phyloP scores from a whole-genome alignment of 1,140 invertebrate species.

The Drosophila virilis region DNA sequence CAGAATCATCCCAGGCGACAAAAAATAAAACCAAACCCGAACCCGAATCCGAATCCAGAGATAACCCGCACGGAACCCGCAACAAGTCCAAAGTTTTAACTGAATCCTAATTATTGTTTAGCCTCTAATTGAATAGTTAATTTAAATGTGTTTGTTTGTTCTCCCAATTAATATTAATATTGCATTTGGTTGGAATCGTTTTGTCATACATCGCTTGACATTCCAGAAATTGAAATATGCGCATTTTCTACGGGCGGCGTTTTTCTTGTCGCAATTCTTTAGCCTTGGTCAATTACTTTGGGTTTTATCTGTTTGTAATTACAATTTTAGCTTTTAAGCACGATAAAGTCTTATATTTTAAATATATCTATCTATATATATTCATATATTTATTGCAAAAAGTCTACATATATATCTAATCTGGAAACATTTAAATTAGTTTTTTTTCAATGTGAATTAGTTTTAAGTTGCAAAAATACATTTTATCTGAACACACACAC shows the following conservation, averaged over 20 bases:
- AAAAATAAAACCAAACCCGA: background rate
- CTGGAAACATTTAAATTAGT: conserved; percentile 59
- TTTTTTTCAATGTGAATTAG: conserved; percentile 51
- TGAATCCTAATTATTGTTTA: conserved; percentile 19
- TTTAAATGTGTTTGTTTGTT: conserved; percentile 16
- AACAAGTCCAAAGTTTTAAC: conserved; percentile 52
- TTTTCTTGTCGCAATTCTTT: background rate
- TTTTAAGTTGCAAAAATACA: conserved; percentile 39
- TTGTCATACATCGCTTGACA: conserved; percentile 73
- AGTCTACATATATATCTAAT: conserved; percentile 3
- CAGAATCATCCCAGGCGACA: conserved; percentile 14
- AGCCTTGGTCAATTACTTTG: no score
- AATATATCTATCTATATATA: conserved; percentile 2
- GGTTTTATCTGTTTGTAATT: background rate
- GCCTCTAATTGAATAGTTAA: background rate
- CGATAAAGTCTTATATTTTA: conserved; percentile 16
- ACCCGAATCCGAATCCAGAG: background rate
- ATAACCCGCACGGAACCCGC: conserved; percentile 23
- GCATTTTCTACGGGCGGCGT: background rate
- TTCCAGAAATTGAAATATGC: conserved; percentile 54
- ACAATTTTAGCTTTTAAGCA: conserved; percentile 26
- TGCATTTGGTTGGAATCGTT: conserved; percentile 42
- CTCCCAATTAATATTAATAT: conserved; percentile 1
- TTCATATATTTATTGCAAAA: conserved; percentile 7
- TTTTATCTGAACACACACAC: conserved; percentile 55